These are phyloP conservation scores for Reinhardtius hippoglossoides DNA, from an alignment of 2,113 vertebrate genomes.

Conservation along the genomic window DNA sequence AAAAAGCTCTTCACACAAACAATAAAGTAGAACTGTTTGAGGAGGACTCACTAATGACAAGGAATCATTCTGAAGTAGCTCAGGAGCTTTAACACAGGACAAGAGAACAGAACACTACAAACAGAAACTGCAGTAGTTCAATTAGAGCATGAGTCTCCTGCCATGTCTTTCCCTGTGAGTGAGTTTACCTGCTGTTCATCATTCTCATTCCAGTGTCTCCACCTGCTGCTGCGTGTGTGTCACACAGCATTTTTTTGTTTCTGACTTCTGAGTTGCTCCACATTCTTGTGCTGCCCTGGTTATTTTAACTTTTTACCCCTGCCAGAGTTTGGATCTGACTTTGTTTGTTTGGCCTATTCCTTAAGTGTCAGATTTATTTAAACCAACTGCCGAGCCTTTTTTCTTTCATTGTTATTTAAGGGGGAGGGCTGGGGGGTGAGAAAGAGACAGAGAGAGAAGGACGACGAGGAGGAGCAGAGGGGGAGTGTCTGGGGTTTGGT, in stretches of 20 bases:
- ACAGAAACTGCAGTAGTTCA: not conserved
- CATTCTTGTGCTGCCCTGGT: slow-evolving; percentile 14
- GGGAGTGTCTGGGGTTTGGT: slow-evolving; percentile 79
- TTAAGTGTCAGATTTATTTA: slow-evolving; percentile 56
- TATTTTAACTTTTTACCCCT: slow-evolving; percentile 33
- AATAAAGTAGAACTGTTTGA: no score
- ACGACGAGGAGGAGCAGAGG: slow-evolving; percentile 30
- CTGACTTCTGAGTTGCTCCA: not conserved
- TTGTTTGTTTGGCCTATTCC: slow-evolving; percentile 37
- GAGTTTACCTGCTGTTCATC: not conserved
- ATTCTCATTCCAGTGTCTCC: not conserved
- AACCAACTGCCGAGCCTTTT: slow-evolving; percentile 42
- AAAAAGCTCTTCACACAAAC: no score
- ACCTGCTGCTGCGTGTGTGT: slow-evolving; percentile 38
- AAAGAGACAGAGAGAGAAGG: slow-evolving; percentile 18
- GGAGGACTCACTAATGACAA: no score
- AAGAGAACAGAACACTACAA: no score
- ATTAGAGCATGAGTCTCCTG: not conserved
- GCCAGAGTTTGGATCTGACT: slow-evolving; percentile 7
- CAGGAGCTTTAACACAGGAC: no score
- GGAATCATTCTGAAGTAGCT: no score
- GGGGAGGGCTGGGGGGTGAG: not conserved
- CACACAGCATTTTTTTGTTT: not conserved
- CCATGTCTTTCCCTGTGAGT: no score
- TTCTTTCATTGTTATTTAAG: slow-evolving; percentile 65